Evolutionary conservation across 2,888 invertebrate species (phyloP), one percentile per base, ranked within the genome.

Genomic region (Iphiclides podalirius): DNA sequence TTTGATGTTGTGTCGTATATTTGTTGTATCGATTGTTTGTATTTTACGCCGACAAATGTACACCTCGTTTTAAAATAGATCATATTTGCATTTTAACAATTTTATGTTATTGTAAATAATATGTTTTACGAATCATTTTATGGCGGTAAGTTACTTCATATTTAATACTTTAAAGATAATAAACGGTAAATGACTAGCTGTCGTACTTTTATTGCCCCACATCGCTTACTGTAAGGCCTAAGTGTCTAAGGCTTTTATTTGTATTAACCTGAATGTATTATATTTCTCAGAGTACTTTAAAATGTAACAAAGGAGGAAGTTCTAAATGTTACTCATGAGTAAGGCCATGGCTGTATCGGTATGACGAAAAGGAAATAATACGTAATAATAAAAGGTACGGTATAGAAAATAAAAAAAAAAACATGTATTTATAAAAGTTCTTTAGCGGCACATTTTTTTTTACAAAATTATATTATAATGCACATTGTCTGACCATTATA

Each of bases 341-440:
- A n/a, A n/a, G n/a, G n/a, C n/a, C n/a, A n/a, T n/a, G n/a, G n/a
- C n/a, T n/a, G n/a, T n/a, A n/a, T n/a, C n/a, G n/a, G n/a, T n/a
- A n/a, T n/a, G n/a, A n/a, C n/a, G n/a, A n/a, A n/a, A n/a, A n/a
- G n/a, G n/a, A n/a, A n/a, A n/a, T n/a, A n/a, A n/a, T n/a, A n/a
- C n/a, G n/a, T n/a, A n/a, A n/a, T n/a, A n/a, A n/a, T n/a, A n/a
- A n/a, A n/a, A n/a, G n/a, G n/a, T n/a, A n/a, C n/a, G n/a, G 14
- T 20, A 9, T 43, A 35, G 43, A 42, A 42, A 47, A 47, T 28
- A 28, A 28, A 45, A 47, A 28, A 45, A 47, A 47, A 28, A 40
- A 35, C 28, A 12, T 47, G 17, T 40, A 47, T 40, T 47, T 47
- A 47, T 34, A 47, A 47, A 47, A 47, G 39, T 47, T 47, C 40